A percentile compares a stretch with the other conserved stretches of the same genome.
phyloP scores from a whole-genome alignment of 2,113 vertebrate genomes.

The Melozone crissalis region DNA sequence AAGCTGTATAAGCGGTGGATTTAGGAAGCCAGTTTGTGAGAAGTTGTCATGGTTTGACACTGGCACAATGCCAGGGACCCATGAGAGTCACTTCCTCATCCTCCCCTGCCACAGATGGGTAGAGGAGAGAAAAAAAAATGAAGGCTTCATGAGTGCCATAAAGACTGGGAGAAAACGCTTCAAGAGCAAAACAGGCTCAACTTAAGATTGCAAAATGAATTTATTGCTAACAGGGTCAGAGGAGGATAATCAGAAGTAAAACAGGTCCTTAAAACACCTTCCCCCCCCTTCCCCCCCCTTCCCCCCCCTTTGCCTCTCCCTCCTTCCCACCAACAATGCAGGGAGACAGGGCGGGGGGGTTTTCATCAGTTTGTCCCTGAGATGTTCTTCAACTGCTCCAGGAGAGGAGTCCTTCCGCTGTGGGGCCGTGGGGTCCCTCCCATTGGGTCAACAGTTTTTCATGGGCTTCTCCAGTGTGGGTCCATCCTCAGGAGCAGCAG shows the following conservation, averaged over 20 bases:
- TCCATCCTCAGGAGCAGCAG: neutral
- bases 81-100: rapidly evolving
- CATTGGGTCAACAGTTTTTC: rapidly evolving
- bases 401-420: neutral
- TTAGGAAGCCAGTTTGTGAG: neutral
- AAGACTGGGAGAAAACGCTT: neutral
- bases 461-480: rapidly evolving
- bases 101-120: neutral
- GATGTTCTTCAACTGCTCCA: neutral
- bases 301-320: too few relatives aligned
- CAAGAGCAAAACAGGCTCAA: neutral
- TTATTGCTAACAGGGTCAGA: neutral
- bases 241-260: neutral
- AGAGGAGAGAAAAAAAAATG: neutral
- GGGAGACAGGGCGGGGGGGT: neutral
- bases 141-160: neutral
- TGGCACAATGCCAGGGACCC: neutral
- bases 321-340: neutral
- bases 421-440: neutral
- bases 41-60: neutral
- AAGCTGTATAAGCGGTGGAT: neutral
- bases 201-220: neutral
- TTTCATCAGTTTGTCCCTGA: neutral
- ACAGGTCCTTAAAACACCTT: neutral
- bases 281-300: too few relatives aligned